A percentile compares a stretch with the other conserved stretches of the same genome.
phyloP scores from a whole-genome alignment of 2,797 vertebrate species.

The Crocodylus rhombifer region DNA sequence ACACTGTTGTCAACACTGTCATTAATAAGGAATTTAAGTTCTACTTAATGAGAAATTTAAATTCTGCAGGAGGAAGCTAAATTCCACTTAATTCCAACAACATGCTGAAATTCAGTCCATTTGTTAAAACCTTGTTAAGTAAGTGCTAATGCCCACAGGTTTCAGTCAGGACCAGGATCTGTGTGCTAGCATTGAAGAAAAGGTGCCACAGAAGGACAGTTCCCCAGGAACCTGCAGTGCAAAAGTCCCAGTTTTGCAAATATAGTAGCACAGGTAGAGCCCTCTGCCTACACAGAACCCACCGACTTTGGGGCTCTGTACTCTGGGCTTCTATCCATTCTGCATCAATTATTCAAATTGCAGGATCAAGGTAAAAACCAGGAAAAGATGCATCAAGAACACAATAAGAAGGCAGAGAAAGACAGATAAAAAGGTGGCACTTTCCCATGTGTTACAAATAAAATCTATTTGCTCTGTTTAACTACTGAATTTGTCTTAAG shows the following conservation, averaged over 20 bases:
- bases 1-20: background rate
- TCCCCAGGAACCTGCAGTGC: background rate
- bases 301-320: no score
- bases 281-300: background rate
- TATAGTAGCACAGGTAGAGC: background rate
- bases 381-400: background rate
- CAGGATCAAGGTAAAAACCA: background rate
- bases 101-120: background rate
- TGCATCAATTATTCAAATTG: background rate
- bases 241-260: background rate
- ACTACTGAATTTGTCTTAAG: background rate
- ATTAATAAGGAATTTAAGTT: no score
- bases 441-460: background rate
- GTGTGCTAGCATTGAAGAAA: background rate
- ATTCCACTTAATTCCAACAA: background rate
- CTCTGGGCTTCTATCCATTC: background rate
- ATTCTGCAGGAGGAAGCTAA: background rate
- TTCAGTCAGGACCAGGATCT: background rate
- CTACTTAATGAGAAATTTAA: no score
- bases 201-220: no score
- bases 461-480: background rate
- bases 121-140: background rate
- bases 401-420: no score
- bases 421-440: no score
- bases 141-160: background rate